Conservation (phyloP, 2,113 vertebrate species). For the Ophthalmolycus amberensis region DNA sequence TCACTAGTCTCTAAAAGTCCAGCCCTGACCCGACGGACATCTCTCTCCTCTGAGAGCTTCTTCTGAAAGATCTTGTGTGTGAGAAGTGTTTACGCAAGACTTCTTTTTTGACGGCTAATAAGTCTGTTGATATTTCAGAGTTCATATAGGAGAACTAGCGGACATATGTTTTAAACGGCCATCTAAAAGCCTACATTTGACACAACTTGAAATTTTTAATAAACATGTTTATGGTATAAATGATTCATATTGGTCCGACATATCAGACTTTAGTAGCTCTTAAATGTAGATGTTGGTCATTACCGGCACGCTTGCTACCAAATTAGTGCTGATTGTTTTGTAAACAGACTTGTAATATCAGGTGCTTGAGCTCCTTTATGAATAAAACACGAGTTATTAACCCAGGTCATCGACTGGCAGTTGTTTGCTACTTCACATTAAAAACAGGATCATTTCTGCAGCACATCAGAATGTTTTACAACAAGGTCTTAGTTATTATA, state of each 20-base stretch:
- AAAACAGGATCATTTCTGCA: not conserved
- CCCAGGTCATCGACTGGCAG: not conserved
- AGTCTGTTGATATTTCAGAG: no score
- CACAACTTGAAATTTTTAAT: no score
- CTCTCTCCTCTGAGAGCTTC: not conserved
- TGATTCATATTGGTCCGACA: no score
- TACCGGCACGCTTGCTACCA: not conserved
- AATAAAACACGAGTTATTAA: conserved; percentile 52
- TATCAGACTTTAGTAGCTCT: no score
- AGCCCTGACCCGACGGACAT: not conserved
- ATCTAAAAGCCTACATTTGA: no score
- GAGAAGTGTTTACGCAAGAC: no score
- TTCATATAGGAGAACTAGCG: no score
- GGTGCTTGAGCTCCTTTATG: conserved; percentile 11
- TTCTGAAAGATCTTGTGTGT: not conserved
- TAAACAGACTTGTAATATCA: conserved; percentile 19
- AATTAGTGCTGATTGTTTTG: conserved; percentile 19
- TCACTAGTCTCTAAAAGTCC: not conserved
- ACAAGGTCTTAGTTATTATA: conserved; percentile 8
- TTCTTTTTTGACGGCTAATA: not conserved
- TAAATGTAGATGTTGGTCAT: not conserved
- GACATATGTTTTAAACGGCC: no score
- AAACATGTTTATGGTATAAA: no score
- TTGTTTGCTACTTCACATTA: not conserved
- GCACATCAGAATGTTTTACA: conserved; percentile 4